Evolutionary conservation across 2,888 invertebrate species (phyloP).

Genomic region (Drosophila formosana): DNA sequence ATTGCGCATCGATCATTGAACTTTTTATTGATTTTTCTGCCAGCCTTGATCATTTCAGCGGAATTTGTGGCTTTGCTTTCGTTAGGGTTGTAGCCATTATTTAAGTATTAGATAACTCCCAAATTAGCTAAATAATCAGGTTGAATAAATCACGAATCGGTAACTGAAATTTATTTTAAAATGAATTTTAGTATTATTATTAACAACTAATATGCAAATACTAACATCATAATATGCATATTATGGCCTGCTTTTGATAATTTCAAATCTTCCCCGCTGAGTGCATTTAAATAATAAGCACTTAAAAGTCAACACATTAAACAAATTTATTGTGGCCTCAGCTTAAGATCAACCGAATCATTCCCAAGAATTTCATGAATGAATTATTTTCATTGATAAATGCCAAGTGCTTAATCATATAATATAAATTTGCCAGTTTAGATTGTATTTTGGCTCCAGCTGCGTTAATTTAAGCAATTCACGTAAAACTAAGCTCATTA

Average conservation of each 20-base stretch:
- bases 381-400: constrained; percentile 8
- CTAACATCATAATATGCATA: neutral
- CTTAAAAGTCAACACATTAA: constrained; percentile 9
- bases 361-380: neutral
- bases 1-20: constrained; percentile 9
- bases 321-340: neutral
- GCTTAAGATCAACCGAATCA: neutral
- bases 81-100: neutral
- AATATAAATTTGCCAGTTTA: neutral
- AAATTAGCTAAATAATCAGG: neutral
- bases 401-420: neutral
- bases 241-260: neutral
- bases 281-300: constrained; percentile 9
- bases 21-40: neutral
- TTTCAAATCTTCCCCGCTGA: constrained; percentile 1
- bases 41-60: constrained; percentile 5
- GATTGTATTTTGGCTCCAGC: constrained; percentile 11
- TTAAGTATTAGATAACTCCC: neutral
- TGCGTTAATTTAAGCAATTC: constrained; percentile 32
- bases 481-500: constrained; percentile 43
- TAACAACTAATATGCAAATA: no score
- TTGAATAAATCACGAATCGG: neutral
- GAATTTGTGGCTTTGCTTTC: constrained; percentile 2
- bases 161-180: no score
- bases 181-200: neutral